A percentile compares a stretch with the other conserved stretches of the same genome.
phyloP scores from a whole-genome alignment of 2,888 invertebrate species.

The Pediacus dermestoides region DNA sequence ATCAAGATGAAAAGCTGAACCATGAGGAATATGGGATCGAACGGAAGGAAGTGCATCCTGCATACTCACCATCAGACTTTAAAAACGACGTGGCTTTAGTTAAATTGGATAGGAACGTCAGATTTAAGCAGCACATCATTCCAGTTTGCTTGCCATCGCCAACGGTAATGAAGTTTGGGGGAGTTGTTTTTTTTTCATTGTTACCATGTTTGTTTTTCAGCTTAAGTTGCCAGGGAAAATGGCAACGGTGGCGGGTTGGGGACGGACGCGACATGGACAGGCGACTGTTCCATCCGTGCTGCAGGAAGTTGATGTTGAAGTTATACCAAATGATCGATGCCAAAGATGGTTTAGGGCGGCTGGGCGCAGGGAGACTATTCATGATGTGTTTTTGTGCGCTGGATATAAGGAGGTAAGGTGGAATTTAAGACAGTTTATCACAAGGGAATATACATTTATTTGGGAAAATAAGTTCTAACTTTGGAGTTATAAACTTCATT shows the following conservation, averaged over 20 bases:
- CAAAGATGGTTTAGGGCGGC: slow-evolving; percentile 91
- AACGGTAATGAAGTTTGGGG: slow-evolving; percentile 44
- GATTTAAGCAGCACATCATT: slow-evolving; percentile 87
- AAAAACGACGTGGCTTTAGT: slow-evolving; percentile 85
- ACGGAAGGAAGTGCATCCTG: slow-evolving; percentile 85
- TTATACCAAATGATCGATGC: slow-evolving; percentile 85
- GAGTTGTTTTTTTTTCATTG: neutral
- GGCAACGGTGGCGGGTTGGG: slow-evolving; percentile 93
- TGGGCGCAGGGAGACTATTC: slow-evolving; percentile 85
- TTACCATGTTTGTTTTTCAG: slow-evolving; percentile 33
- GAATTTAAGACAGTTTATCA: no score
- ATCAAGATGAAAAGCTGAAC: slow-evolving; percentile 73
- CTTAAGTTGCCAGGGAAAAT: slow-evolving; percentile 80
- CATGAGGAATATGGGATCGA: slow-evolving; percentile 89
- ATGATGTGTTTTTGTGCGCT: slow-evolving; percentile 89
- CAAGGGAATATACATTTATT: no score
- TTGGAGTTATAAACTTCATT: no score
- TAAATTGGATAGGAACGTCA: slow-evolving; percentile 74
- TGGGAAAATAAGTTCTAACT: no score
- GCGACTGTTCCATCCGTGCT: slow-evolving; percentile 83
- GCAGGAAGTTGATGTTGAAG: slow-evolving; percentile 80
- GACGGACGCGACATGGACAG: slow-evolving; percentile 83
- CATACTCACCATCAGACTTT: slow-evolving; percentile 88
- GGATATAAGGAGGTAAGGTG: slow-evolving; percentile 81
- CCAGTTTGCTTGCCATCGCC: slow-evolving; percentile 86